Evolutionary conservation across 2,888 invertebrate species (phyloP), one percentile per base, ranked within the genome.

Genomic region (Orgyia antiqua): DNA sequence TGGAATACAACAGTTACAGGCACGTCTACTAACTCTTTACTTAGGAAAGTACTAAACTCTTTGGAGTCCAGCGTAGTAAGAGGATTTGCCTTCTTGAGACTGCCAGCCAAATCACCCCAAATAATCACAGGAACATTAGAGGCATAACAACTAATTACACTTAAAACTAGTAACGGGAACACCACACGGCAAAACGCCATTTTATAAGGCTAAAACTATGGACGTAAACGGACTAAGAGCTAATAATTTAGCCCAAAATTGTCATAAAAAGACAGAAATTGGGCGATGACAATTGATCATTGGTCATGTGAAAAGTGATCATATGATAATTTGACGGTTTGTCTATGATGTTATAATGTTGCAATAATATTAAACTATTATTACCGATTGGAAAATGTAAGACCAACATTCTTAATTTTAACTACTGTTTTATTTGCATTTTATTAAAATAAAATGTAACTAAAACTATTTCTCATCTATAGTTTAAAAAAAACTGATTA

Each of bases 111-210:
- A 39, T 84, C 75, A 15, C 88, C 89, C 90, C 90, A 91, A 37
- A 91, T 49, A 43, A 88, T 82, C 26, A 89, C 89, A 42, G 91
- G 91, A 20, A 89, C 88, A 42, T 82, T 73, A 33, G 78, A 80
- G 15, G 78, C 45, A 53, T 63, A 51, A 46, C 65, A 58, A 42
- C 58, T 62, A 42, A 70, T 59, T 45, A 73, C 68, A 73, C 76
- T 70, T 71, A 84, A 40, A 57, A 75, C 63, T 76, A 84, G 65
- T 40, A 80, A 58, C 41, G 68, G 57, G 54, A 79, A 74, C 61
- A 80, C 68, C 55, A 70, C 53, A 67, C 76, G 79, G 79, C 80
- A 68, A 63, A 71, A 76, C 55, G 80, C 84, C 86, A 86, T 86
- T 70, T 70, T 75, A 28, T 35, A 39, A 41, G 33, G 40, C 42